Evolutionary conservation across 2,113 vertebrate species (phyloP), one percentile per base, ranked within the genome.

Genomic region (Mesoclemmys tuberculata): DNA sequence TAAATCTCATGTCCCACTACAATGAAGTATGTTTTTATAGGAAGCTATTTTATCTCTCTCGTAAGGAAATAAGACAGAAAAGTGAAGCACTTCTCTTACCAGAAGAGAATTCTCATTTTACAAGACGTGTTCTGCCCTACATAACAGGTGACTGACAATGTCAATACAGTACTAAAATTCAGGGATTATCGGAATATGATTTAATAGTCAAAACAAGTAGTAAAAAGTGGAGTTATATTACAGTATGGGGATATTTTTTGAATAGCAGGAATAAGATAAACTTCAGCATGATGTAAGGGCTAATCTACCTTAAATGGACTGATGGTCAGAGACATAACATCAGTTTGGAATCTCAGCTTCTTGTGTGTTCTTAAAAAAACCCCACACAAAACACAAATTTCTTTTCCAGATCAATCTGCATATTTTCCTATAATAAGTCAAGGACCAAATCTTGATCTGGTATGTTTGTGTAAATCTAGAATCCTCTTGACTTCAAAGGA

Each of bases 61-160:
- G 52, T 49, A 80, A 90, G 38, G 21, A 94, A 92, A 90, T 80
- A 29, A 82, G 93, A 68, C 8, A 74, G 56, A 56, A 84, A 82
- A 27, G 68, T n/a, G 29, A 55, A 82, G 10, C 2, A 1, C 4
- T 51, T 21, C 18, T 90, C 56, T 19, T n/a, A 4, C n/a, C 16
- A 16, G 58, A 95, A 71, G 31, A 0, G 0, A 82, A 82, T 31
- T 16, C 31, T 44, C 82, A 16, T 8, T 88, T 88, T 93, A 35
- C 27, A 54, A 80, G 77, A n/a, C 29, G 24, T 88, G 41, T 48
- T 16, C n/a, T 22, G 2, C 89, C 27, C 38, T 75, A 79, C 12
- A 84, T 8, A 56, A 1, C 3, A 81, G 74, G 22, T 51, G 44
- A 89, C 24, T 94, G 14, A 87, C 58, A 41, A 22, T 54, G 14